A percentile compares a stretch with the other conserved stretches of the same genome.
Conservation (phyloP, 2,113 vertebrate species). For the Aramus guarauna region DNA sequence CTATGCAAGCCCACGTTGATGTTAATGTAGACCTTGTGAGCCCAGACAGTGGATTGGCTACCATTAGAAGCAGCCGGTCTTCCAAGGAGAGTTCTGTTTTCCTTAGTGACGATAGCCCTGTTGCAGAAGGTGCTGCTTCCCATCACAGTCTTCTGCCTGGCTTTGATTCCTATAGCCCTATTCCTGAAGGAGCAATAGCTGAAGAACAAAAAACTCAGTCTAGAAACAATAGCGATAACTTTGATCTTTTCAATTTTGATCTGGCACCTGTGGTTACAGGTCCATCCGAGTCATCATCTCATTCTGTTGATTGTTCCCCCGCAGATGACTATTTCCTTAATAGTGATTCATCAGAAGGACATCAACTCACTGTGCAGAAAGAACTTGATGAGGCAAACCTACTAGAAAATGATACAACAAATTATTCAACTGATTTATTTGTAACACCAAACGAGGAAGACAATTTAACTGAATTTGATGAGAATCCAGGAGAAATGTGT, state of each 20-base stretch:
- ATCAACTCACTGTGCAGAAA: slow-evolving; percentile 62
- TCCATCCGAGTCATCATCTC: slow-evolving; percentile 68
- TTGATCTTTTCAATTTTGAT: slow-evolving; percentile 87
- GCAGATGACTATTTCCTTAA: slow-evolving; percentile 76
- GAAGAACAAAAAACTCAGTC: slow-evolving; percentile 78
- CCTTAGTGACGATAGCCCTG: slow-evolving; percentile 91
- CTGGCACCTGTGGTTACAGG: slow-evolving; percentile 70
- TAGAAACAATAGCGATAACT: slow-evolving; percentile 73
- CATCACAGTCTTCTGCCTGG: slow-evolving; percentile 83
- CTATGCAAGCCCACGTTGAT: slow-evolving; percentile 76
- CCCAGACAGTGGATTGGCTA: slow-evolving; percentile 91
- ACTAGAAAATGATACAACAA: slow-evolving; percentile 57
- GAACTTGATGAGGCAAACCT: slow-evolving; percentile 24
- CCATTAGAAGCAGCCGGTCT: slow-evolving; percentile 90
- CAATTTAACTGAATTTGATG: slow-evolving; percentile 76
- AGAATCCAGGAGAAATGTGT: slow-evolving; percentile 49
- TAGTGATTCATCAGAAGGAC: slow-evolving; percentile 72
- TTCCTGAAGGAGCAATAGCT: slow-evolving; percentile 78
- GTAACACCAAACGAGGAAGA: slow-evolving; percentile 68
- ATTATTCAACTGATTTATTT: slow-evolving; percentile 71
- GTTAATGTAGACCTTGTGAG: slow-evolving; percentile 86
- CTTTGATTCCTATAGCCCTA: slow-evolving; percentile 79
- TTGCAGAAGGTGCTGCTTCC: slow-evolving; percentile 77
- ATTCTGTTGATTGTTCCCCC: slow-evolving; percentile 75
- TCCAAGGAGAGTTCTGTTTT: slow-evolving; percentile 95